Base-by-base conservation (phyloP, 2,113 vertebrate genomes). In the Progne subis region DNA sequence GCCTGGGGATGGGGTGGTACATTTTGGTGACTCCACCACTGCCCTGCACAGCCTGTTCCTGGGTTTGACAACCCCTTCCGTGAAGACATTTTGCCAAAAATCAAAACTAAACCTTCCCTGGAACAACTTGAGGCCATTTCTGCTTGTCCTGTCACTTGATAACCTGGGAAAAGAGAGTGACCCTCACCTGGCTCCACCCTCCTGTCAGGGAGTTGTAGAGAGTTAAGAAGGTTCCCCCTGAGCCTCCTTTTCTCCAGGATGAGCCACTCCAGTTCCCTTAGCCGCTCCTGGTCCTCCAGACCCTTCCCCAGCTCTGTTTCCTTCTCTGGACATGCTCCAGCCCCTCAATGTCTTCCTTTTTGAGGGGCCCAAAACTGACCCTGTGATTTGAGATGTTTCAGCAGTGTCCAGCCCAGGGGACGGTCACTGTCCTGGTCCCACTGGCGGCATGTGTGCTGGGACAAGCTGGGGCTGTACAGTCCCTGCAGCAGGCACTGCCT, bases 1-100 rank as follows among this genome's bases (percentile, higher is more conserved):
- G 24, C 19, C 47, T 1, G 1, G 44, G 23, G 77, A 34, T 1
- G 1, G 10, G 15, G 0, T 25, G 6, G 25, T 29, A n/a, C 29
- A 43, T 32, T 75, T 11, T 41, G 55, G 47, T 31, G 78, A 82
- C 29, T 61, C 87, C 41, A 61, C 24, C 69, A 41, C 29, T 24
- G 39, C n/a, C 39, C 61, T 53, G 39, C 53, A 46, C 59, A 39
- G 32, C 43, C 61, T 53, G 11, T 12, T 56, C 50, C 67, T 43
- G 25, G 18, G 26, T 31, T n/a, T 60, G 61, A 76, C 55, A 60
- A 41, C 9, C 24, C n/a, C 15, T 67, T 46, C 23, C 1, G 2
- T 31, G 25, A 44, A 55, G 24, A 34, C 5, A 31, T 43, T 69
- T 61, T 69, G 20, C 29, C 29, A 34, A 31, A 61, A 29, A 69